Evolutionary conservation across 2,888 invertebrate genomes (phyloP).

Genomic region (Coremacera marginata): DNA sequence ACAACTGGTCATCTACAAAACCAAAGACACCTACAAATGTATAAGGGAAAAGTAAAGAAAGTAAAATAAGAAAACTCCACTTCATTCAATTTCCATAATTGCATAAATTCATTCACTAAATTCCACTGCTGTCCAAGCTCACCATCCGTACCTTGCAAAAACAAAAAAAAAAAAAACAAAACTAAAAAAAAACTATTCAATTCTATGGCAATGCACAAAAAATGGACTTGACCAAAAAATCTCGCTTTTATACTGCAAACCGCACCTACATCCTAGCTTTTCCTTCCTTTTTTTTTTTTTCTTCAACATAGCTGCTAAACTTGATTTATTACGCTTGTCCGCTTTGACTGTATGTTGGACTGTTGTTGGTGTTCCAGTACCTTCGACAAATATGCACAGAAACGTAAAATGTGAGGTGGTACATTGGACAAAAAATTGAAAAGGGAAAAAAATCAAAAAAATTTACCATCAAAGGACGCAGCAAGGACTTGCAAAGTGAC

Average conservation of each 20-base stretch:
- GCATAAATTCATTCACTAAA: conserved; percentile 38
- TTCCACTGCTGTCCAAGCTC: background rate
- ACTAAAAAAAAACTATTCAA: background rate
- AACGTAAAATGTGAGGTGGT: conserved; percentile 10
- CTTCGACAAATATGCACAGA: conserved; percentile 29
- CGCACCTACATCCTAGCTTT: conserved; percentile 21
- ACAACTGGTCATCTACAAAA: no score
- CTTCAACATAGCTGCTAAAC: conserved; percentile 33
- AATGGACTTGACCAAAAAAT: conserved; percentile 16
- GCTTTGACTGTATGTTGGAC: conserved; percentile 8
- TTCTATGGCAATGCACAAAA: background rate
- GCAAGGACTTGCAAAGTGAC: conserved; percentile 35
- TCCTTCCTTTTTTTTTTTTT: background rate
- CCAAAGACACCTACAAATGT: no score
- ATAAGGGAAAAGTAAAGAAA: no score
- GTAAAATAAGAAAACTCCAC: no score
- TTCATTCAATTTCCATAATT: conserved; percentile 41
- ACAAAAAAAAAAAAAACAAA: no score
- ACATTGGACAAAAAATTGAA: background rate
- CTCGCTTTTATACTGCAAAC: conserved; percentile 23
- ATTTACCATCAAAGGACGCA: background rate
- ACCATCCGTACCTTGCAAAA: background rate
- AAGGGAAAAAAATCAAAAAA: background rate
- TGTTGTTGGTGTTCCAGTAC: conserved; percentile 1
- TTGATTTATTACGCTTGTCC: conserved; percentile 45